phyloP scores from a whole-genome alignment of 2,888 invertebrate species.

The Rhingia rostrata region DNA sequence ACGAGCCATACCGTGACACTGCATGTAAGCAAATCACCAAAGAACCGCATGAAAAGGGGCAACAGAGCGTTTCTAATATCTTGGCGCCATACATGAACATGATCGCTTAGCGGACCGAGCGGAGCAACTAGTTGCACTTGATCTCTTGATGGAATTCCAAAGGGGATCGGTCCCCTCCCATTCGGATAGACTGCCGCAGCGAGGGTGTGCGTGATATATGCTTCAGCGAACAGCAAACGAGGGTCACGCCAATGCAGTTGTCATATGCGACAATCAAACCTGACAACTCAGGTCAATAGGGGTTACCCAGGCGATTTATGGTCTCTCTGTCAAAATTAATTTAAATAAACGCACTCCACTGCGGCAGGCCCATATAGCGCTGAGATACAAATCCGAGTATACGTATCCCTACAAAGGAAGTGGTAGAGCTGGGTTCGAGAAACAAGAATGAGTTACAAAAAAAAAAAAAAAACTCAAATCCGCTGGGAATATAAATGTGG shows the following conservation, averaged over 20 bases:
- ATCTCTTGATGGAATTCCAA: slow-evolving; percentile 33
- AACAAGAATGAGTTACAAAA: neutral
- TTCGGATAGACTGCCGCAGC: neutral
- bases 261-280: slow-evolving; percentile 23
- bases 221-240: slow-evolving; percentile 51
- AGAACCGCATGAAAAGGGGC: slow-evolving; percentile 43
- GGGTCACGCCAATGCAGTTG: slow-evolving; percentile 28
- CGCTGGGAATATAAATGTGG: slow-evolving; percentile 64
- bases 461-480: slow-evolving; percentile 35
- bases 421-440: slow-evolving; percentile 1
- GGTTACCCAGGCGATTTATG: slow-evolving; percentile 45
- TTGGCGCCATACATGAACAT: slow-evolving; percentile 62
- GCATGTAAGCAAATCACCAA: slow-evolving; percentile 61
- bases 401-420: slow-evolving; percentile 35
- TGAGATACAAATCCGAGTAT: too few species aligned
- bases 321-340: slow-evolving; percentile 60
- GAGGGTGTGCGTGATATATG: slow-evolving; percentile 69
- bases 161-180: slow-evolving; percentile 7
- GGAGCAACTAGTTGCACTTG: slow-evolving; percentile 48
- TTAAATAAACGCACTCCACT: slow-evolving; percentile 57
- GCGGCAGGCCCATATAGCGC: slow-evolving; percentile 3
- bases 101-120: slow-evolving; percentile 44
- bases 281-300: slow-evolving; percentile 48
- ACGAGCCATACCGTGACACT: slow-evolving; percentile 69
- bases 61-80: slow-evolving; percentile 71